Evolutionary conservation across 2,888 invertebrate species (phyloP).

Genomic region (Pyrochroa serraticornis): DNA sequence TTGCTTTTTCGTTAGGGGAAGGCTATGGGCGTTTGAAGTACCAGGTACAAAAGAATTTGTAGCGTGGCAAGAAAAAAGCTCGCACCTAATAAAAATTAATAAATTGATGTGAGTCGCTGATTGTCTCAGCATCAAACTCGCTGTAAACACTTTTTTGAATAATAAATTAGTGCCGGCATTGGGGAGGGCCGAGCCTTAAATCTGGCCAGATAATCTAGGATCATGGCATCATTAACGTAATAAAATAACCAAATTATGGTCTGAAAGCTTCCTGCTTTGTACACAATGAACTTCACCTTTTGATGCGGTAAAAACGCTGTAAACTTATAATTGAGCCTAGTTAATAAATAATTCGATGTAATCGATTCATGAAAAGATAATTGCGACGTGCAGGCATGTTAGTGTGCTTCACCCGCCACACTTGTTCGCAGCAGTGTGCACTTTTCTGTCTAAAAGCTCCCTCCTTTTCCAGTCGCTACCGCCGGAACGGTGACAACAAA

Average conservation of each 20-base stretch:
- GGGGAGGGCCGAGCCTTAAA: not conserved
- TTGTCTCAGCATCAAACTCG: too few relatives aligned
- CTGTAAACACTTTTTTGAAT: too few relatives aligned
- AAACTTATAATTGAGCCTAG: constrained; percentile 44
- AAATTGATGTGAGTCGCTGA: too few relatives aligned
- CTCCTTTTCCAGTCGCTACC: constrained; percentile 16
- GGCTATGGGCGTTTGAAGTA: too few relatives aligned
- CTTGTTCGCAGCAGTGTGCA: constrained; percentile 34
- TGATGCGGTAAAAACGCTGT: constrained; percentile 34
- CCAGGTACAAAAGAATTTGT: too few relatives aligned
- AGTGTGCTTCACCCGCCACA: constrained; percentile 34
- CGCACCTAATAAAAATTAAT: too few relatives aligned
- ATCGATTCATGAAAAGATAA: constrained; percentile 53
- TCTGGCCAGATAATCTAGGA: constrained; percentile 1
- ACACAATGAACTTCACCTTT: constrained; percentile 12
- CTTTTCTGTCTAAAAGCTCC: constrained; percentile 24
- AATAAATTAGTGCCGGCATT: too few relatives aligned
- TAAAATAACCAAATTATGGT: constrained; percentile 10
- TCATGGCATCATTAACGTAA: constrained; percentile 3
- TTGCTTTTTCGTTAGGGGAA: too few relatives aligned
- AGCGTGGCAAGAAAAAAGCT: too few relatives aligned
- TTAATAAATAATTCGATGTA: constrained; percentile 51
- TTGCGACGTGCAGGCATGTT: constrained; percentile 46
- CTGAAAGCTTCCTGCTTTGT: not conserved
- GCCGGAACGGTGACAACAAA: constrained; percentile 25